Percentiles rank a stretch among this genome's conserved stretches.
Conservation (phyloP, 2,113 vertebrate species). For the Nipponia nippon region DNA sequence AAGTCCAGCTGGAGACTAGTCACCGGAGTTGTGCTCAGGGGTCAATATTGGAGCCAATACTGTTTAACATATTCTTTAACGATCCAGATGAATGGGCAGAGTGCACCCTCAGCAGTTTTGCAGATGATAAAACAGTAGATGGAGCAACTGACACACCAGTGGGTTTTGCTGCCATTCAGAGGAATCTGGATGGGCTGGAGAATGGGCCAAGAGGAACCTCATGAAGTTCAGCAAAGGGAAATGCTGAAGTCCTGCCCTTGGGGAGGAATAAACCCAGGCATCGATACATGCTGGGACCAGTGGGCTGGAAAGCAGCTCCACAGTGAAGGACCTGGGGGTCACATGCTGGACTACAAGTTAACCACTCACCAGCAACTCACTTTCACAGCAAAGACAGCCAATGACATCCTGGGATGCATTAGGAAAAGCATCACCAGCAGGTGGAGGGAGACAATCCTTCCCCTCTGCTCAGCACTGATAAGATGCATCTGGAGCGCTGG, state of each 20-base stretch:
- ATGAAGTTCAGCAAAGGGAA: not conserved
- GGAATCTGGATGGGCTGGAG: not conserved
- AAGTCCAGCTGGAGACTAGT: not conserved
- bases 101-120: not conserved
- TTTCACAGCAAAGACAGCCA: not conserved
- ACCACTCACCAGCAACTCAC: not conserved
- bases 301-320: not conserved
- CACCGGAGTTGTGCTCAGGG: not conserved
- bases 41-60: not conserved
- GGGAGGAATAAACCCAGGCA: not conserved
- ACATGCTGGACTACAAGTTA: not conserved
- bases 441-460: not conserved
- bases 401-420: not conserved
- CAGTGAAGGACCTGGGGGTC: not conserved
- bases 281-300: too few species aligned
- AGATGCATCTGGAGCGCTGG: not conserved
- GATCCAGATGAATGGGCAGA: rapidly evolving
- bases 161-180: not conserved
- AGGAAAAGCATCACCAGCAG: not conserved
- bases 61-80: not conserved
- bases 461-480: not conserved
- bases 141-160: not conserved
- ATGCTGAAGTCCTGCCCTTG: not conserved
- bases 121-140: not conserved
- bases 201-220: not conserved